A percentile compares a stretch with the other conserved stretches of the same genome.
phyloP scores from a whole-genome alignment of 2,888 invertebrate species.

The Drosophila fulvimacula region DNA sequence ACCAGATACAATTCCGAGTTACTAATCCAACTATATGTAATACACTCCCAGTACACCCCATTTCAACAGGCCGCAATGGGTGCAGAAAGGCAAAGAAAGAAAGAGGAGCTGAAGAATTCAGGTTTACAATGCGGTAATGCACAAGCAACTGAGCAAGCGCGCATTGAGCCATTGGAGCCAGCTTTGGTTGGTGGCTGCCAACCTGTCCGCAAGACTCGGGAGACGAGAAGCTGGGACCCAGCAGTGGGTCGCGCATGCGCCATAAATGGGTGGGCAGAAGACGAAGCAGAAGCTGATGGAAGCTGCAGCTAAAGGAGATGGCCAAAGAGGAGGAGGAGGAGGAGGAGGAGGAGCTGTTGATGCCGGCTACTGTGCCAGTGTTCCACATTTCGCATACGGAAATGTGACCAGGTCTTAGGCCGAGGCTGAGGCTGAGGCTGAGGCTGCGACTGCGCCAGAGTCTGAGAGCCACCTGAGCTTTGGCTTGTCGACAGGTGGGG shows the following conservation, averaged over 20 bases:
- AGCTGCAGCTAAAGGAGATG: not conserved
- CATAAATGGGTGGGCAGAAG: conserved; percentile 48
- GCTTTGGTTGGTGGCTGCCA: conserved; percentile 16
- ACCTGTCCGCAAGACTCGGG: conserved; percentile 36
- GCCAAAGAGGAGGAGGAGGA: not conserved
- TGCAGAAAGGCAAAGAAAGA: conserved; percentile 22
- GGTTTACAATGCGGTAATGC: conserved; percentile 78
- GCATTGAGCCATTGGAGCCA: conserved; percentile 11
- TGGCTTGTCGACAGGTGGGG: conserved; percentile 47
- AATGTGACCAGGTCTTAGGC: conserved; percentile 60
- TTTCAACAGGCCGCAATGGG: not conserved
- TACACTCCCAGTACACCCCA: not conserved
- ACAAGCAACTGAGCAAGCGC: conserved; percentile 21
- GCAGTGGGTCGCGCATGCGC: conserved; percentile 51
- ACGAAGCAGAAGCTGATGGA: not conserved
- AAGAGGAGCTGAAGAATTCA: conserved; percentile 68
- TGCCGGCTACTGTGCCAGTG: conserved; percentile 71
- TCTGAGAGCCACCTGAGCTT: conserved; percentile 11
- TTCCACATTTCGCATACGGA: conserved; percentile 80
- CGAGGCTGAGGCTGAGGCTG: conserved; percentile 12
- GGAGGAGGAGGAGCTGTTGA: not conserved
- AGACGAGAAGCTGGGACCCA: conserved; percentile 34
- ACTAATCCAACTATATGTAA: not conserved
- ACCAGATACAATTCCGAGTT: not conserved
- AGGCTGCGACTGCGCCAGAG: not conserved